These are phyloP conservation scores for Seira ritae DNA, from an alignment of 2,888 invertebrate species.

Conservation along the genomic window DNA sequence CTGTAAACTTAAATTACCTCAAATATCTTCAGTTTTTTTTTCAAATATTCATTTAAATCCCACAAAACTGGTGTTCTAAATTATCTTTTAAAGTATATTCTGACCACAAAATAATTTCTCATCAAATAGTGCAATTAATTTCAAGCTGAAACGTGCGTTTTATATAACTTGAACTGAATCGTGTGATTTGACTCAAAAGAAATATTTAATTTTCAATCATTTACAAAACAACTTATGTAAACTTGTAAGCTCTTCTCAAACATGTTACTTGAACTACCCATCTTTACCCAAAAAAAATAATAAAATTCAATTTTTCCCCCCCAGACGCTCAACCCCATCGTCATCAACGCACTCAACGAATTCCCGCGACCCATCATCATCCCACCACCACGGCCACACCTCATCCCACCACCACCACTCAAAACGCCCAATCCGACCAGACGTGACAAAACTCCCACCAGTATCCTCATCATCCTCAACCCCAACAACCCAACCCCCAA, in stretches of 20 bases:
- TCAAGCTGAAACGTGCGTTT: too few relatives aligned
- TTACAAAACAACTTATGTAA: too few relatives aligned
- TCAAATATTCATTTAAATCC: too few relatives aligned
- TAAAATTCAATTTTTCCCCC: conserved; percentile 10
- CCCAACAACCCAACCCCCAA: background rate
- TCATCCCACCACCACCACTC: conserved; percentile 77
- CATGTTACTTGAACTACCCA: conserved; percentile 9
- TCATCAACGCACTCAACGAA: background rate
- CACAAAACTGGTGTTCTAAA: too few relatives aligned
- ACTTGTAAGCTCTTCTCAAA: background rate
- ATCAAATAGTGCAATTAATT: too few relatives aligned
- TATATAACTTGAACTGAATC: too few relatives aligned
- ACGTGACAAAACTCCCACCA: conserved; percentile 78
- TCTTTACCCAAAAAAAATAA: background rate
- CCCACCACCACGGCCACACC: conserved; percentile 29
- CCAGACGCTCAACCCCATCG: conserved; percentile 23
- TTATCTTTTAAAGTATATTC: too few relatives aligned
- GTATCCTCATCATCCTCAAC: conserved; percentile 23
- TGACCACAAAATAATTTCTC: too few relatives aligned
- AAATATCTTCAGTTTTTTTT: too few relatives aligned
- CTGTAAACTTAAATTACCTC: too few relatives aligned
- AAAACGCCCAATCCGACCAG: conserved; percentile 83
- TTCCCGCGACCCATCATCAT: conserved; percentile 1
- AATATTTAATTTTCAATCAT: too few relatives aligned
- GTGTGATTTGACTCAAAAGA: too few relatives aligned